Evolutionary conservation across 2,113 vertebrate genomes (phyloP).

Genomic region (Callospermophilus lateralis): DNA sequence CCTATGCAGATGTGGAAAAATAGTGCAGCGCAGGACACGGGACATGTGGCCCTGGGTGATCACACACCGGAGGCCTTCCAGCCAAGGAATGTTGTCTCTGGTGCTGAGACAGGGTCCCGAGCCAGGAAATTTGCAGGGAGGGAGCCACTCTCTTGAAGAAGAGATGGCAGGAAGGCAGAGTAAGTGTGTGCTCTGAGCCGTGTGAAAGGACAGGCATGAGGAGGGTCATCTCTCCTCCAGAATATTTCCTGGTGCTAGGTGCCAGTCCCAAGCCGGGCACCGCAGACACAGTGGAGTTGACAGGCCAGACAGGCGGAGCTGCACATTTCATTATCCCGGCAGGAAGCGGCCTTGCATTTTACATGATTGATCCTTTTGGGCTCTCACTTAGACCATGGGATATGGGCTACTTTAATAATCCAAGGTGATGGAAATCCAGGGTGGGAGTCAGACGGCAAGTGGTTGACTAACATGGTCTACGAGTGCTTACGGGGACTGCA

Average conservation of each 20-base stretch:
- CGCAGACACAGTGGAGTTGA: accelerated
- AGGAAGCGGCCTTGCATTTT: background rate
- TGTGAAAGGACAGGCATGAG: background rate
- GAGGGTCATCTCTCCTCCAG: background rate
- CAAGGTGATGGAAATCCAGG: background rate
- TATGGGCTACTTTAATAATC: background rate
- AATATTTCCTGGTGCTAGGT: background rate
- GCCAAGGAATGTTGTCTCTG: background rate
- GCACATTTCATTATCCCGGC: background rate
- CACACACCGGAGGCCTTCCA: background rate
- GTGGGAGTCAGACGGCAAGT: background rate
- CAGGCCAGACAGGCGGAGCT: background rate
- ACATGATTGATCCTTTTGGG: background rate
- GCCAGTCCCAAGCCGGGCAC: background rate
- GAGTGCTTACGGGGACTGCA: background rate
- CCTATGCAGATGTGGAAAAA: too few species aligned
- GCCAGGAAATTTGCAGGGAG: background rate
- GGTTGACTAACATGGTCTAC: background rate
- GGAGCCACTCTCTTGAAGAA: background rate
- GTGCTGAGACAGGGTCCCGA: background rate
- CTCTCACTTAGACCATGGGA: background rate
- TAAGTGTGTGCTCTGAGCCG: background rate
- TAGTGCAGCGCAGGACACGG: accelerated
- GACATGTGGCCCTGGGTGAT: background rate
- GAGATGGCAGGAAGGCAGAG: background rate